Percentiles rank a stretch among this genome's conserved stretches.
phyloP scores from a whole-genome alignment of 1,140 invertebrate species.

The Drosophila yakuba region DNA sequence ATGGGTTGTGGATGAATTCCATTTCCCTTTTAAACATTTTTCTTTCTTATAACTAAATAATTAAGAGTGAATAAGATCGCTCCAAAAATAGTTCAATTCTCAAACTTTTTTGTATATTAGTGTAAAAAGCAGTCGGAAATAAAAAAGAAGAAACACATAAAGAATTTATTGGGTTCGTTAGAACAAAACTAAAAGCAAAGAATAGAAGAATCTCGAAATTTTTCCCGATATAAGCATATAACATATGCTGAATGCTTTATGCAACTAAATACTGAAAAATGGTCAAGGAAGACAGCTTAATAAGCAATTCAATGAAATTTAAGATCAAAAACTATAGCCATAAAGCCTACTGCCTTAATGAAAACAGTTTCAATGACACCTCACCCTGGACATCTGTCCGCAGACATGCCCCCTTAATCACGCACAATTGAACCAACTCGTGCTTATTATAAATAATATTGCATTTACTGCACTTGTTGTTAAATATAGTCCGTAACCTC shows the following conservation, averaged over 20 bases:
- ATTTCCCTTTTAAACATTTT: neutral
- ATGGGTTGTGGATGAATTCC: too few species aligned
- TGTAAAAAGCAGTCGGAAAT: too few species aligned
- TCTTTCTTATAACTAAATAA: neutral
- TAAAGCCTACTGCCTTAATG: slow-evolving; percentile 41
- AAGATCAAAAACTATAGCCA: slow-evolving; percentile 21
- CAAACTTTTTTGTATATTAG: too few species aligned
- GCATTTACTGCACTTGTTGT: slow-evolving; percentile 37
- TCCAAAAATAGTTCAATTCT: too few species aligned
- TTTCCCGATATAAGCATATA: slow-evolving; percentile 1
- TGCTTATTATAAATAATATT: slow-evolving; percentile 62
- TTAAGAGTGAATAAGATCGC: too few species aligned
- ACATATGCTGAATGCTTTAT: slow-evolving; percentile 57
- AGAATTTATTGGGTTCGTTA: too few species aligned
- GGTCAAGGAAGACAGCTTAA: slow-evolving; percentile 68
- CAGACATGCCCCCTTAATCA: slow-evolving; percentile 41
- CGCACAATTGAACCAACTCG: slow-evolving; percentile 50
- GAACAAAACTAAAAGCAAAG: too few species aligned
- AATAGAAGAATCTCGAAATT: too few species aligned
- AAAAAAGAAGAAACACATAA: too few species aligned
- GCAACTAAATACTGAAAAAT: slow-evolving; percentile 52
- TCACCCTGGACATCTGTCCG: slow-evolving; percentile 42
- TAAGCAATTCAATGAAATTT: slow-evolving; percentile 64
- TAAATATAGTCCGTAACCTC: slow-evolving; percentile 78
- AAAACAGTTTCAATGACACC: slow-evolving; percentile 39